Conservation (phyloP, 2,113 vertebrate genomes). For the Piliocolobus tephrosceles region DNA sequence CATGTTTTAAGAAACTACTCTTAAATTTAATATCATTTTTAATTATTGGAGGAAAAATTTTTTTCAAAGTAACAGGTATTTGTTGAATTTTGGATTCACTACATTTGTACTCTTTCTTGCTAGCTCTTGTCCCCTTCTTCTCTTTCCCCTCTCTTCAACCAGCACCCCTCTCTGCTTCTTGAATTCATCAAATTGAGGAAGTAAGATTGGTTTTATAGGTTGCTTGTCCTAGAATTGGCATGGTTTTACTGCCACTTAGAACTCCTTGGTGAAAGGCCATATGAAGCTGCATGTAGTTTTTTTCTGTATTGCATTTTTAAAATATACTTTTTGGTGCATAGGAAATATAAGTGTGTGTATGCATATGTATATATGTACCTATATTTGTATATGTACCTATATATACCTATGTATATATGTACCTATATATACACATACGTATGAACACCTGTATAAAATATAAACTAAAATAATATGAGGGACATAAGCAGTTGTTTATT, state of each 20-base stretch:
- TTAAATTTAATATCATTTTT: background rate
- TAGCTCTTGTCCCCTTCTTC: background rate
- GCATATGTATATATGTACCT: background rate
- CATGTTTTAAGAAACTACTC: background rate
- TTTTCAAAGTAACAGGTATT: background rate
- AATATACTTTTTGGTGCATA: background rate
- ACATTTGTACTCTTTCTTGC: background rate
- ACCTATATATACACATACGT: background rate
- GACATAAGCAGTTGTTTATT: background rate
- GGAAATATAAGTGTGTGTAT: background rate
- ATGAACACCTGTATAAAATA: background rate
- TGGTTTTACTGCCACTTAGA: background rate
- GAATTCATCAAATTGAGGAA: background rate
- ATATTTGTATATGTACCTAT: background rate
- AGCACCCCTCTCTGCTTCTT: background rate
- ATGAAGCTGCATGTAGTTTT: background rate
- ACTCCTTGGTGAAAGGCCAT: background rate
- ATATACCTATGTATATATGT: accelerated
- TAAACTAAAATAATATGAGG: no score
- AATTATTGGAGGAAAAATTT: background rate
- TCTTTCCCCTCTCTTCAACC: background rate
- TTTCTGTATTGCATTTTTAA: background rate
- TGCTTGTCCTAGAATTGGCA: background rate
- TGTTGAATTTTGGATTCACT: conserved; percentile 24
- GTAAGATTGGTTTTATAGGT: conserved; percentile 22